A percentile compares a stretch with the other conserved stretches of the same genome.
Evolutionary conservation across 1,140 invertebrate genomes (phyloP).

Genomic region (Drosophila rhopaloa): DNA sequence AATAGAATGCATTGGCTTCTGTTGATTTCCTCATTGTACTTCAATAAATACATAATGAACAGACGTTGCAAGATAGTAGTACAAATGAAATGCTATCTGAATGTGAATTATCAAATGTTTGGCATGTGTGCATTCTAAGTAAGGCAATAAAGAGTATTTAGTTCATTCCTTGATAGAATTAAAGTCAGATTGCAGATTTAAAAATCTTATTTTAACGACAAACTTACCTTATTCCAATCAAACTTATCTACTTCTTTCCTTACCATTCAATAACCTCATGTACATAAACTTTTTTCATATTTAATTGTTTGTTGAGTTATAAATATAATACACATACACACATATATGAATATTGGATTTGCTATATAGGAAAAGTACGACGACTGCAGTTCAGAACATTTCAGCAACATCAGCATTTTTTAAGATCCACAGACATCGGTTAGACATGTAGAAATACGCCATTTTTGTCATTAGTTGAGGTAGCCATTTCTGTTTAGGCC

Average conservation of each 20-base stretch:
- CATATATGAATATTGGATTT: constrained; percentile 64
- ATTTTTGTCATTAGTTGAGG: constrained; percentile 66
- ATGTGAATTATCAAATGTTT: constrained; percentile 17
- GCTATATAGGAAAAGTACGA: constrained; percentile 64
- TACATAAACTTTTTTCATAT: constrained; percentile 34
- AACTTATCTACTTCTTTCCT: neutral
- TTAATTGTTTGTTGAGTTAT: constrained; percentile 41
- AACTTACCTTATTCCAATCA: too few species aligned
- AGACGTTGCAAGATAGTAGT: neutral
- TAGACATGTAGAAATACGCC: constrained; percentile 52
- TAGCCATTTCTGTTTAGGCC: constrained; percentile 53
- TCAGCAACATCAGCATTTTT: constrained; percentile 77
- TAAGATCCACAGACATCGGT: constrained; percentile 17
- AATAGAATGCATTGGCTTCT: constrained; percentile 23
- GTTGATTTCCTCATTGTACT: constrained; percentile 55
- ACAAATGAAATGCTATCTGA: neutral
- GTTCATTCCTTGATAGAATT: neutral
- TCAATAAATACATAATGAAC: constrained; percentile 67
- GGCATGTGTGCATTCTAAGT: neutral
- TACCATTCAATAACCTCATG: neutral
- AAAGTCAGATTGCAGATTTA: neutral
- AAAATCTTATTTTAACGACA: too few species aligned
- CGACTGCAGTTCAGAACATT: constrained; percentile 82
- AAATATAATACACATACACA: constrained; percentile 78
- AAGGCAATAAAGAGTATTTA: neutral